These are phyloP conservation scores for Callipepla squamata DNA, from an alignment of 2,113 vertebrate species.

Conservation along the genomic window DNA sequence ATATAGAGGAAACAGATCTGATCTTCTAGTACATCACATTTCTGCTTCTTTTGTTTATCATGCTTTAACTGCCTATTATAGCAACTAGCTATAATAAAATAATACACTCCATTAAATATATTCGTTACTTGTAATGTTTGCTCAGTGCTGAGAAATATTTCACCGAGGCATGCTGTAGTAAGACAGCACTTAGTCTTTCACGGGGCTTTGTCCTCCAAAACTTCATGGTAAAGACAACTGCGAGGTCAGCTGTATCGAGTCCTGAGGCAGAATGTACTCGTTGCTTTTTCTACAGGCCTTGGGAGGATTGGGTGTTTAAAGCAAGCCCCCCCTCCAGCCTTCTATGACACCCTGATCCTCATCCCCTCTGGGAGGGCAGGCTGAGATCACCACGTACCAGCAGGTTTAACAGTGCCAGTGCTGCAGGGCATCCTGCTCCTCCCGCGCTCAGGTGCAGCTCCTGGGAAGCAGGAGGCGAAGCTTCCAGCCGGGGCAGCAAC, in stretches of 20 bases:
- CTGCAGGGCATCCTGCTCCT: rapidly evolving
- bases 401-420: neutral
- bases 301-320: neutral
- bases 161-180: constrained; percentile 7
- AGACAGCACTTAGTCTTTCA: neutral
- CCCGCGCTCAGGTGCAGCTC: neutral
- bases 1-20: constrained; percentile 3
- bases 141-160: constrained; percentile 50
- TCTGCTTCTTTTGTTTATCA: constrained; percentile 64
- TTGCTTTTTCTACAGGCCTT: neutral
- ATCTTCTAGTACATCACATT: constrained; percentile 36
- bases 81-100: constrained; percentile 71
- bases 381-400: neutral
- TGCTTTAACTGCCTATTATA: constrained; percentile 55
- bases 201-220: constrained; percentile 45
- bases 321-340: neutral
- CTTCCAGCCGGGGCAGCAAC: neutral
- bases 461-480: neutral
- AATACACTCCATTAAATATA: constrained; percentile 70
- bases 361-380: too few relatives aligned
- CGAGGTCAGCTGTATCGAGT: neutral
- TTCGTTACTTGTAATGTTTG: constrained; percentile 69
- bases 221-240: neutral
- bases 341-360: neutral
- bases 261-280: neutral